Conservation (phyloP, 2,113 vertebrate genomes). For the Rattus rattus region DNA sequence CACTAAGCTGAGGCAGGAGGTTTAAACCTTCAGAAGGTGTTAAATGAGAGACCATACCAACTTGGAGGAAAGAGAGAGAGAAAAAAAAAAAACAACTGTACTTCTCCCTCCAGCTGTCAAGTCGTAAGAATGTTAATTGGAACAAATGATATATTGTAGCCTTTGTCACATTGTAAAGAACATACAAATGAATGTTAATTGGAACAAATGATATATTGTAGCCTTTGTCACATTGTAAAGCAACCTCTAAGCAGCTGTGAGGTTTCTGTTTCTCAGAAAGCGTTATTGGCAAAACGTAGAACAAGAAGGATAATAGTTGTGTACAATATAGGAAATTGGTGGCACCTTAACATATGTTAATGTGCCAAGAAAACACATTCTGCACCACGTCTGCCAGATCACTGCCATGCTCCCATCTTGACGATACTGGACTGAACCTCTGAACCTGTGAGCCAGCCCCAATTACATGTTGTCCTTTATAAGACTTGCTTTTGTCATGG, state of each 20-base stretch:
- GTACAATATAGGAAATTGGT: constrained; percentile 9
- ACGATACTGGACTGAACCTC: too few species aligned
- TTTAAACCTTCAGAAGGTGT: constrained; percentile 16
- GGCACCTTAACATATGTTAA: not conserved
- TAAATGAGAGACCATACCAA: constrained; percentile 46
- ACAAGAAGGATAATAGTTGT: not conserved
- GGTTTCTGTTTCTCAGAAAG: constrained; percentile 42
- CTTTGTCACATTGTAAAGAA: constrained; percentile 67
- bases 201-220: constrained; percentile 63
- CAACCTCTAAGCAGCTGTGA: constrained; percentile 36
- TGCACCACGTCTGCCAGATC: too few species aligned
- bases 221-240: constrained; percentile 65
- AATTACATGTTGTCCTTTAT: too few species aligned
- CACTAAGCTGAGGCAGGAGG: constrained; percentile 25
- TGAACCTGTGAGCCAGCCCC: too few species aligned
- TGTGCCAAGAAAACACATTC: not conserved
- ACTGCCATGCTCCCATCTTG: too few species aligned
- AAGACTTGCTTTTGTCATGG: too few species aligned
- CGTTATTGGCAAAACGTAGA: constrained; percentile 40
- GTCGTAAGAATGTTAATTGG: constrained; percentile 72
- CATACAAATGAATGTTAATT: constrained; percentile 56
- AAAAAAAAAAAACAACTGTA: not conserved
- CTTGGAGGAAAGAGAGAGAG: constrained; percentile 39
- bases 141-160: constrained; percentile 60
- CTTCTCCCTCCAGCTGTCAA: constrained; percentile 36